Conservation (phyloP, 2,113 vertebrate genomes). For the Lycaon pictus region DNA sequence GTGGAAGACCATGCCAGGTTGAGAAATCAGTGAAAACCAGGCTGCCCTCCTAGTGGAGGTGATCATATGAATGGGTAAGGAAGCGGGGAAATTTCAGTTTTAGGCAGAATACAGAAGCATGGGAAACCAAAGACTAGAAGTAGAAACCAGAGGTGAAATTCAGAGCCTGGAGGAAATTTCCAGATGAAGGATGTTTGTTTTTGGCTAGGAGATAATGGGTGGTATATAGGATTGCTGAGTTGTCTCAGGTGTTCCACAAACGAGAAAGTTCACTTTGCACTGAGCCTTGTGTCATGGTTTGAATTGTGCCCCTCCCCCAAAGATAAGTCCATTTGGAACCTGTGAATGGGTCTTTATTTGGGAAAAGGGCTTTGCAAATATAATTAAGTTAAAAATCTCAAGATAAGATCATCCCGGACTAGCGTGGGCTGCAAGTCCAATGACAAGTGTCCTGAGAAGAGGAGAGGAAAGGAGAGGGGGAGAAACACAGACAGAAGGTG, state of each 20-base stretch:
- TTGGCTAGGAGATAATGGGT: background rate
- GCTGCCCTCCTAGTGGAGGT: background rate
- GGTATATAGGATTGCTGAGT: background rate
- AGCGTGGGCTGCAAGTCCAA: background rate
- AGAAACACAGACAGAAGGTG: background rate
- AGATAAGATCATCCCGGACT: background rate
- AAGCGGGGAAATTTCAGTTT: background rate
- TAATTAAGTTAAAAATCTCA: background rate
- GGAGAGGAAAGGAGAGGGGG: background rate
- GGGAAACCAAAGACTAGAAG: background rate
- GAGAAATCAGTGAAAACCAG: background rate
- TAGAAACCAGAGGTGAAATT: background rate
- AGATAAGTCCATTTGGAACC: background rate
- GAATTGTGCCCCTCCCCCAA: background rate
- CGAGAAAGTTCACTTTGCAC: background rate
- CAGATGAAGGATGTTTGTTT: background rate
- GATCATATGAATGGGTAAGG: background rate
- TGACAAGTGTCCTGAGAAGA: background rate
- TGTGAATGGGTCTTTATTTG: background rate
- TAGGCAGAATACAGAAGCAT: background rate
- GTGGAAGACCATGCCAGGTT: background rate
- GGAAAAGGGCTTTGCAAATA: background rate
- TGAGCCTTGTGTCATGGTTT: background rate
- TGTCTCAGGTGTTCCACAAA: rapidly evolving
- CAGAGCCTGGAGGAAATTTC: background rate